Base-by-base conservation (phyloP, 2,888 invertebrate species). In the Empis livida region DNA sequence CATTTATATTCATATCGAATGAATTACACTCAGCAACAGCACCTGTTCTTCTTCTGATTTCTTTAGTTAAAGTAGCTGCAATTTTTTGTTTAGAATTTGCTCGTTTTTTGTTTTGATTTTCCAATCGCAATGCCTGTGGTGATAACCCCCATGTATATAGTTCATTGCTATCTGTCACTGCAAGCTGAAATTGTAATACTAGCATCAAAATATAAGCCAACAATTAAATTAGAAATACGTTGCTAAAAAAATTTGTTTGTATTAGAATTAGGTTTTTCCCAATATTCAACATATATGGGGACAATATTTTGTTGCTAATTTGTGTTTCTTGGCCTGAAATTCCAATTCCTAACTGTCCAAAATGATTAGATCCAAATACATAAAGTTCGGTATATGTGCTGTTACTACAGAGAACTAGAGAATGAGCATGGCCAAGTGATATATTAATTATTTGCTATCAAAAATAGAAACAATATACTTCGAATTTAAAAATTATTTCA, bases 291-390 rank as follows among this genome's bases (percentile, higher is more conserved):
- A 73, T 72, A 10, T 78, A 66, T 45, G 72, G 70, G 54, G 56
- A 60, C 62, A 54, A 66, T 55, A 53, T 69, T 60, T 60, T 70
- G 48, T 60, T 59, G 48, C 11, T 73, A 41, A 75, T 61, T n/a
- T 57, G 56, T 13, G 31, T 23, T 14, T 70, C 44, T 2, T 42
- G 17, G 2, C 39, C 20, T 3, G 46, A 37, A 10, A 44, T 67
- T 4, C 82, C 83, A 37, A 80, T 67, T 38, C 94, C 94, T 31
- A 94, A 72, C 63, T 94, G 93, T 0, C 93, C 93, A 67, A 81
- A 90, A 44, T 78, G 76, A 62, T 88, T 91, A 45, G 85, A 85
- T 4, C 94, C 94, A 71, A 90, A 84, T 1, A 84, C 76, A 68
- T 85, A 93, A 10, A 93, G 73, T 46, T 63, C 62, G 14, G 58